These are phyloP conservation scores for Hirtodrosophila cameraria DNA, from an alignment of 2,888 invertebrate genomes.

Conservation along the genomic window DNA sequence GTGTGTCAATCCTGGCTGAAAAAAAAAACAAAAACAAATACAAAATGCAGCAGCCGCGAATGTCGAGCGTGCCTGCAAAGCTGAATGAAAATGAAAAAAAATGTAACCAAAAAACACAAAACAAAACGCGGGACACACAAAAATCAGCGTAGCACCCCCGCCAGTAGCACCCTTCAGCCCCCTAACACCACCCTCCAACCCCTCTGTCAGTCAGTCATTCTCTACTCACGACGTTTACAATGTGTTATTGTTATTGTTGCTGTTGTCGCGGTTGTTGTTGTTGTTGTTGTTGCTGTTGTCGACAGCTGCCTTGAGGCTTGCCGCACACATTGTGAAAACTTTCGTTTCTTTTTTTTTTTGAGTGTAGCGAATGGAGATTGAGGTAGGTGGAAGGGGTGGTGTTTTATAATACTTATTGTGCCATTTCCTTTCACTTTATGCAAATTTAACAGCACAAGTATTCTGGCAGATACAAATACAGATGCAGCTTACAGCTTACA, in stretches of 20 bases:
- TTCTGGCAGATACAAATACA: constrained; percentile 40
- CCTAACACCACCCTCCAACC: neutral
- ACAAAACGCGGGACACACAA: no score
- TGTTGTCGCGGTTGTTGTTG: constrained; percentile 14
- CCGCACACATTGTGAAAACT: constrained; percentile 58
- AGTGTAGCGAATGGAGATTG: constrained; percentile 1
- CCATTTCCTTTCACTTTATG: constrained; percentile 76
- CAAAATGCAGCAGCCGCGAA: constrained; percentile 51
- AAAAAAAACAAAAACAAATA: constrained; percentile 58
- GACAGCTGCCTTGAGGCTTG: constrained; percentile 57
- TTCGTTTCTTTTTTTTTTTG: constrained; percentile 62
- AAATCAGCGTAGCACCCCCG: neutral
- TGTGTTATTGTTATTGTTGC: constrained; percentile 36
- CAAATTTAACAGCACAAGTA: constrained; percentile 67
- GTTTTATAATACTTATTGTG: constrained; percentile 74
- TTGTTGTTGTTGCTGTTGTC: constrained; percentile 38
- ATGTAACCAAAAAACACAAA: constrained; percentile 36
- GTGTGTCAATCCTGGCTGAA: constrained; percentile 31
- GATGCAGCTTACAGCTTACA: constrained; percentile 8
- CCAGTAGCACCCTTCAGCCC: neutral
- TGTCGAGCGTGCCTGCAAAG: constrained; percentile 27
- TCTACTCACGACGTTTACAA: constrained; percentile 44
- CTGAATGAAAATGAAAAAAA: constrained; percentile 21
- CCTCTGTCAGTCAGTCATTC: neutral
- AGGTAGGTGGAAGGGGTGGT: neutral